These are phyloP conservation scores for Podiceps cristatus DNA, from an alignment of 2,113 vertebrate species.

Conservation along the genomic window DNA sequence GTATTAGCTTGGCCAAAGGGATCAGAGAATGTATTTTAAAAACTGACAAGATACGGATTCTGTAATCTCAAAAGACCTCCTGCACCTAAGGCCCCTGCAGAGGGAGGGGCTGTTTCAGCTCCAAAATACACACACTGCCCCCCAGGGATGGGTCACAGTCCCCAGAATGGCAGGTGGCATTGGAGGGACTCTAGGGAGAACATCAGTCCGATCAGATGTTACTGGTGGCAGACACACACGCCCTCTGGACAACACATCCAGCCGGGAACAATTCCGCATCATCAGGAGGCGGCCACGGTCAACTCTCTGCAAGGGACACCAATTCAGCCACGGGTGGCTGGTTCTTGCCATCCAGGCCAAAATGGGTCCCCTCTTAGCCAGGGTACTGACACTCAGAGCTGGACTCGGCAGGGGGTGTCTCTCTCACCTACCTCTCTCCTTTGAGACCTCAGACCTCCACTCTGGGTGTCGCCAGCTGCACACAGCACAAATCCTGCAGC, in stretches of 20 bases:
- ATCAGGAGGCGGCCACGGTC: not conserved
- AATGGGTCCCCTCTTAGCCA: constrained; percentile 13
- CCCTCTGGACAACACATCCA: constrained; percentile 7
- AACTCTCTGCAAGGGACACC: not conserved
- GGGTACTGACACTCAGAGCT: constrained; percentile 50
- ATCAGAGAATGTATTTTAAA: not conserved
- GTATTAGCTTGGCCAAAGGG: constrained; percentile 27
- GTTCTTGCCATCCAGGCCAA: constrained; percentile 64
- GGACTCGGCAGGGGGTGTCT: constrained; percentile 63
- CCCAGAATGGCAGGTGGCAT: constrained; percentile 62
- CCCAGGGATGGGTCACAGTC: constrained; percentile 48
- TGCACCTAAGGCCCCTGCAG: not conserved
- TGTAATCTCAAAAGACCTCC: not conserved
- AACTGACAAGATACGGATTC: not conserved
- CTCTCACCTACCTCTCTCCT: constrained; percentile 79
- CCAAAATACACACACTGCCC: constrained; percentile 45
- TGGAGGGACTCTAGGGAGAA: constrained; percentile 34
- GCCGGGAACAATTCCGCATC: not conserved
- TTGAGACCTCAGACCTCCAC: constrained; percentile 78
- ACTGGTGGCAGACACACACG: not conserved
- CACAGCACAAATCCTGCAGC: constrained; percentile 78
- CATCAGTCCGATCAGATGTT: constrained; percentile 1
- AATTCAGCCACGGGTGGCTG: constrained; percentile 48
- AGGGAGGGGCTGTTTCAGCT: constrained; percentile 35
- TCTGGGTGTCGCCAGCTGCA: constrained; percentile 75